Percentiles rank a stretch among this genome's conserved stretches.
Evolutionary conservation across 2,888 invertebrate species (phyloP).

Genomic region (Cephus nigrinus): DNA sequence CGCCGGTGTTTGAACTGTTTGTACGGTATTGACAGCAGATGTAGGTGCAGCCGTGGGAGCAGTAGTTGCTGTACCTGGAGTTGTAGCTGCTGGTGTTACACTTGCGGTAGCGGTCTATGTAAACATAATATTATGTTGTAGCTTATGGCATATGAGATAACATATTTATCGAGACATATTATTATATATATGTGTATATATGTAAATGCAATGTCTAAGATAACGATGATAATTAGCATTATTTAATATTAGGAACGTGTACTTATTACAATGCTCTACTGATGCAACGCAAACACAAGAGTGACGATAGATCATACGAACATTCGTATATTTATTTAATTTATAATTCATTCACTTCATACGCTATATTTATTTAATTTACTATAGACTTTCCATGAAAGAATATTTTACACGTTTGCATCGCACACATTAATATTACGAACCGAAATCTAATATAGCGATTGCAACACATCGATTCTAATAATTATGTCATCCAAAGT

Average conservation of each 20-base stretch:
- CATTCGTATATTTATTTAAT: neutral
- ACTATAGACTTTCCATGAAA: neutral
- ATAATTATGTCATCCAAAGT: neutral
- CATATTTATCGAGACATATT: neutral
- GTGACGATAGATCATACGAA: neutral
- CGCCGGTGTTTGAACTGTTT: conserved; percentile 54
- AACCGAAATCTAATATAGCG: neutral
- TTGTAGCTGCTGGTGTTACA: conserved; percentile 58
- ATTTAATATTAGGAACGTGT: neutral
- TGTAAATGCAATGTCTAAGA: neutral
- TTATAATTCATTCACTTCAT: neutral
- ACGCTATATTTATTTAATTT: neutral
- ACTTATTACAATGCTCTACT: conserved; percentile 1
- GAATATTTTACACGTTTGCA: neutral
- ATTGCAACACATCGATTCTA: neutral
- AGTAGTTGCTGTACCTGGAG: conserved; percentile 59
- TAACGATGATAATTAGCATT: neutral
- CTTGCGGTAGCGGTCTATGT: conserved; percentile 59
- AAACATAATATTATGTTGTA: conserved; percentile 23
- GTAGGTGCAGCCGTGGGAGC: conserved; percentile 57
- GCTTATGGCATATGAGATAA: conserved; percentile 5
- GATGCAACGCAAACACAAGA: neutral
- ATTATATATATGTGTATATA: neutral
- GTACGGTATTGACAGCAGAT: conserved; percentile 59
- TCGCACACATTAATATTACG: neutral